phyloP scores from a whole-genome alignment of 2,888 invertebrate genomes.

The Drosophila conformis region DNA sequence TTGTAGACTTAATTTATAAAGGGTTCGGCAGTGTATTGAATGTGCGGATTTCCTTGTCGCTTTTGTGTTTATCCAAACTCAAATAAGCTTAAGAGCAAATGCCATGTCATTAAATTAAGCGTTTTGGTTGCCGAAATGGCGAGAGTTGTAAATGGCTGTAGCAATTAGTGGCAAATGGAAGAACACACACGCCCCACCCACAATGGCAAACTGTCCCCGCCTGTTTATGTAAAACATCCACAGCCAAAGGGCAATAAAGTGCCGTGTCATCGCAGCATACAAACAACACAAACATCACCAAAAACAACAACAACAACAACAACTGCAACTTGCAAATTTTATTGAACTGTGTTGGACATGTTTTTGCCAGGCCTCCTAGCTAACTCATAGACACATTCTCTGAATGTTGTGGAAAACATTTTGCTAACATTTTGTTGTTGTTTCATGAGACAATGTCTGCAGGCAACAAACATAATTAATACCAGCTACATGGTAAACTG shows the following conservation, averaged over 20 bases:
- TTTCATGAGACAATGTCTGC: background rate
- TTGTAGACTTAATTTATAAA: background rate
- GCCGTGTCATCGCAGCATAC: conserved; percentile 23
- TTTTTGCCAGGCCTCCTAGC: conserved; percentile 1
- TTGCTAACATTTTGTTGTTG: conserved; percentile 14
- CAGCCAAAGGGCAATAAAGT: conserved; percentile 35
- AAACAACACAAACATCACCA: conserved; percentile 8
- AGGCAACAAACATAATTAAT: conserved; percentile 32
- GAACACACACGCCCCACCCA: background rate
- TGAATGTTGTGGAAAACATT: background rate
- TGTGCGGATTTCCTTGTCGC: background rate
- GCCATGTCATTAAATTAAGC: conserved; percentile 30
- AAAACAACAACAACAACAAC: conserved; percentile 1
- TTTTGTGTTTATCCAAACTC: conserved; percentile 6
- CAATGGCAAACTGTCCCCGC: conserved; percentile 2
- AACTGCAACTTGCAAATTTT: conserved; percentile 40
- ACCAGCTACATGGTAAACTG: conserved; percentile 8
- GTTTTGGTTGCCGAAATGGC: conserved; percentile 5
- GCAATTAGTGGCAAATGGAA: conserved; percentile 41
- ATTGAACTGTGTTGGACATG: conserved; percentile 26
- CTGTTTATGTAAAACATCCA: conserved; percentile 13
- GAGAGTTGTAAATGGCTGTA: conserved; percentile 13
- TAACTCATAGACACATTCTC: background rate
- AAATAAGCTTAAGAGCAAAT: conserved; percentile 17
- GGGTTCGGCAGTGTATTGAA: background rate